A percentile compares a stretch with the other conserved stretches of the same genome.
phyloP scores from a whole-genome alignment of 2,113 vertebrate genomes.

The Redunca redunca region DNA sequence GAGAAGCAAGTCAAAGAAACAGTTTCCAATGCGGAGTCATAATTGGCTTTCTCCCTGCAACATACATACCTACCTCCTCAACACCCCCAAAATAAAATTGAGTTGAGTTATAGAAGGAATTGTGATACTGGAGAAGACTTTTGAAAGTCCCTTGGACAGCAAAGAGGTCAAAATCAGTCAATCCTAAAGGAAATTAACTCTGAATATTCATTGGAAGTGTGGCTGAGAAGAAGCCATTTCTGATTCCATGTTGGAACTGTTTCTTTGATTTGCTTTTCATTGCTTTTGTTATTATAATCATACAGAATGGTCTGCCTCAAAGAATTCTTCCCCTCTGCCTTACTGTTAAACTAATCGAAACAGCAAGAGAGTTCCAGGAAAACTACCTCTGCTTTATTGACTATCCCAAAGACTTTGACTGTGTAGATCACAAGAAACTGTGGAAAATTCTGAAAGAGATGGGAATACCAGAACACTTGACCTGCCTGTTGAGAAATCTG shows the following conservation, averaged over 20 bases:
- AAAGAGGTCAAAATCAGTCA: background rate
- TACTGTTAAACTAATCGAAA: background rate
- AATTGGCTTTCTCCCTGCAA: background rate
- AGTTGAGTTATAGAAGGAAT: background rate
- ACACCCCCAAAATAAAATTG: background rate
- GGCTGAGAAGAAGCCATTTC: background rate
- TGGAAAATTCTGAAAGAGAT: background rate
- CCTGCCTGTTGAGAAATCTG: background rate
- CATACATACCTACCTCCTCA: background rate
- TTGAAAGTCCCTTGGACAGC: background rate
- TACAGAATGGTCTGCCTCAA: background rate
- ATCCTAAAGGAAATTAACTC: background rate
- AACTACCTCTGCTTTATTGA: background rate
- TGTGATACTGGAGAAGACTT: background rate
- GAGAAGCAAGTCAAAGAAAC: background rate
- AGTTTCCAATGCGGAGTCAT: background rate
- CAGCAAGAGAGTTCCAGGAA: background rate
- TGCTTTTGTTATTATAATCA: background rate
- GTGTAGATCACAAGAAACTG: background rate
- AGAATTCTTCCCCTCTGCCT: background rate
- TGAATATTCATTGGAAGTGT: background rate
- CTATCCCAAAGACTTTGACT: background rate
- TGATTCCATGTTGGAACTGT: background rate
- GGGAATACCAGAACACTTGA: background rate
- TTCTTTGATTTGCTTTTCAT: background rate